phyloP scores from a whole-genome alignment of 2,113 vertebrate species.

The Sinocyclocheilus anshuiensis region DNA sequence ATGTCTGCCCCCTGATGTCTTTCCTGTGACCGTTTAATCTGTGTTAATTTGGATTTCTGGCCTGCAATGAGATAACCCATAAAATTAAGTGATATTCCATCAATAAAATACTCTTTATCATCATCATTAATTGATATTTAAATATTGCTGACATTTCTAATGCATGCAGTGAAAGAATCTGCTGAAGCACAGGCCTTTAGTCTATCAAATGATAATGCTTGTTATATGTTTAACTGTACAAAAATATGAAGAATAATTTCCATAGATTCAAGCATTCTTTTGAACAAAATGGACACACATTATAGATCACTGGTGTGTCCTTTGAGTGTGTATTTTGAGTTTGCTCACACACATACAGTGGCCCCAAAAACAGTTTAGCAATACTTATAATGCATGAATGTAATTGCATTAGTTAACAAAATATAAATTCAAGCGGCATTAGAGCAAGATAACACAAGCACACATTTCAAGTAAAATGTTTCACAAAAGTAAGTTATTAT shows the following conservation, averaged over 20 bases:
- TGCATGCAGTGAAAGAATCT: neutral
- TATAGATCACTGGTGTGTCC: neutral
- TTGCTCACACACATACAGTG: too few species aligned
- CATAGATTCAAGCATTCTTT: neutral
- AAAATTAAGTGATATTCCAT: slow-evolving; percentile 55
- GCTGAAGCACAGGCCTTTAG: neutral
- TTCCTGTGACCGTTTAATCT: slow-evolving; percentile 57
- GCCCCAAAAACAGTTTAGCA: too few species aligned
- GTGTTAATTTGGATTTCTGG: slow-evolving; percentile 64
- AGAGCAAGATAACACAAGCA: too few species aligned
- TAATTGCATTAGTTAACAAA: too few species aligned
- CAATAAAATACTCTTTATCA: slow-evolving; percentile 37
- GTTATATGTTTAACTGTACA: neutral
- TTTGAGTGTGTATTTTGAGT: too few species aligned
- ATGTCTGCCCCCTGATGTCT: slow-evolving; percentile 62
- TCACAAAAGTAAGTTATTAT: too few species aligned
- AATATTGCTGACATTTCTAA: neutral
- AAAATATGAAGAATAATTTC: neutral
- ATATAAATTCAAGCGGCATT: too few species aligned
- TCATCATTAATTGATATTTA: neutral
- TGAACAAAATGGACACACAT: neutral
- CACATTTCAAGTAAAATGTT: too few species aligned
- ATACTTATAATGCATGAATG: too few species aligned
- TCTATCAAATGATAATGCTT: neutral
- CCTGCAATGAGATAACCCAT: slow-evolving; percentile 54